Conservation (phyloP, 2,888 invertebrate species). For the Neoaliturus tenellus region DNA sequence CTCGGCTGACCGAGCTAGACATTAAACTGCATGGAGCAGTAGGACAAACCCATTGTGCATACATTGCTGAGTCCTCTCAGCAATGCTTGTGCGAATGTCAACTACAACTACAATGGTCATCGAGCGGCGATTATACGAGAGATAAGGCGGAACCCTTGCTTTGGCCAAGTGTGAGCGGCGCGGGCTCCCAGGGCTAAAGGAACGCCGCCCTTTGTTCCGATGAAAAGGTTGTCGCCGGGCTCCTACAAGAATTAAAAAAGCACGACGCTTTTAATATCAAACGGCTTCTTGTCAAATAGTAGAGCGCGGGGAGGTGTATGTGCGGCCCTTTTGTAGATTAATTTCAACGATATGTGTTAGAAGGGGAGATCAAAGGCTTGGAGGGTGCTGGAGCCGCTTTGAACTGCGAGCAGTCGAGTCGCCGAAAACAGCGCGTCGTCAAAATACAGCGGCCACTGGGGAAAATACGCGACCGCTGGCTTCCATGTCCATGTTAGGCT, state of each 20-base stretch:
- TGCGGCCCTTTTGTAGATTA: slow-evolving; percentile 49
- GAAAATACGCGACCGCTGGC: too few species aligned
- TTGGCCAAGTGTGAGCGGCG: slow-evolving; percentile 17
- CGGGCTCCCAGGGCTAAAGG: not conserved
- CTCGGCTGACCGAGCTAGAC: too few species aligned
- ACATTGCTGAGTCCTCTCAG: not conserved
- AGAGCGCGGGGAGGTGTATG: slow-evolving; percentile 32
- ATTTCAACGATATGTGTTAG: slow-evolving; percentile 52
- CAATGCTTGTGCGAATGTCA: not conserved
- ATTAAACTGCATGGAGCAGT: too few species aligned
- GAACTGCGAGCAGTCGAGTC: not conserved
- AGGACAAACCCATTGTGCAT: too few species aligned
- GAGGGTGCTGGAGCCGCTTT: slow-evolving; percentile 17
- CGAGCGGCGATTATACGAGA: slow-evolving; percentile 2
- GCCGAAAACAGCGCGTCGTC: slow-evolving; percentile 7
- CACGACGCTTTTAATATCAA: slow-evolving; percentile 50
- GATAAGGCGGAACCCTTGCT: slow-evolving; percentile 35
- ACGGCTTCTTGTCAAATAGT: slow-evolving; percentile 50
- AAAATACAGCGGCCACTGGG: not conserved
- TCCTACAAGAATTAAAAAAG: slow-evolving; percentile 46
- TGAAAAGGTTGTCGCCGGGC: slow-evolving; percentile 46
- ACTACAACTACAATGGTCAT: slow-evolving; percentile 18
- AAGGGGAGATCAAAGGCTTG: slow-evolving; percentile 42
- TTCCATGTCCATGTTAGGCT: too few species aligned
- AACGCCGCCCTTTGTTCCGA: slow-evolving; percentile 7